Percentiles rank a stretch among this genome's conserved stretches.
Evolutionary conservation across 1,140 invertebrate species (phyloP).

Genomic region (Pissodes strobi): DNA sequence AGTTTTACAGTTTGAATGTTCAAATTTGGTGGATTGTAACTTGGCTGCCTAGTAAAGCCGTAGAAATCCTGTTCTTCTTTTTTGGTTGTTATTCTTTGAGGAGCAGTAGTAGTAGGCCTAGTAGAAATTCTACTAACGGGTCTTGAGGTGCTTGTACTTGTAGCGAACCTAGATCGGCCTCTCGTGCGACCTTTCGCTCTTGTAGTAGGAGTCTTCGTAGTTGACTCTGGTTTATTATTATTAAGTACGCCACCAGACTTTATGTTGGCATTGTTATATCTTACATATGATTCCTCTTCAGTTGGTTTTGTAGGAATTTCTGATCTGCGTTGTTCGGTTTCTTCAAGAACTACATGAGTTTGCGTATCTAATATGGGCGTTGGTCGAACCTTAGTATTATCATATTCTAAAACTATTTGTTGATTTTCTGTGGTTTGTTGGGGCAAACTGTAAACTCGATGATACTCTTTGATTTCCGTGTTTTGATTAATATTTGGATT

Average conservation of each 20-base stretch:
- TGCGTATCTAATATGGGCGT: conserved; percentile 27
- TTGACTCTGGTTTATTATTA: conserved; percentile 24
- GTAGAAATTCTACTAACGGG: conserved; percentile 38
- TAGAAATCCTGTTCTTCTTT: conserved; percentile 50
- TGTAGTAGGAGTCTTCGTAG: conserved; percentile 4
- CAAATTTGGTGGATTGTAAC: conserved; percentile 34
- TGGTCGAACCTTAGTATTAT: conserved; percentile 13
- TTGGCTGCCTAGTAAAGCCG: conserved; percentile 52
- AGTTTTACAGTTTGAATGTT: conserved; percentile 16
- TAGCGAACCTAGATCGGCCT: conserved; percentile 48
- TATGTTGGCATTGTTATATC: conserved; percentile 34
- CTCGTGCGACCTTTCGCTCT: conserved; percentile 30
- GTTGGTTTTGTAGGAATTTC: conserved; percentile 17
- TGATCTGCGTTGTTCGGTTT: conserved; percentile 7
- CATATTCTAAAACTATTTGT: conserved; percentile 16
- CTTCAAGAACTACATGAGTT: conserved; percentile 20
- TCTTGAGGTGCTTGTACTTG: conserved; percentile 49
- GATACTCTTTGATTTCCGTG: conserved; percentile 20
- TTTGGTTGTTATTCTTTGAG: neutral
- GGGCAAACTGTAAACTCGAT: conserved; percentile 27
- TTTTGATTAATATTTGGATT: conserved; percentile 9
- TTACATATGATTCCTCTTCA: conserved; percentile 19
- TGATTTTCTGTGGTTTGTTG: conserved; percentile 5
- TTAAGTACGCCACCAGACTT: conserved; percentile 34
- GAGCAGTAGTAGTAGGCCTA: conserved; percentile 37